These are phyloP conservation scores for Dolichotis patagonum DNA, from an alignment of 2,113 vertebrate species.

Conservation along the genomic window DNA sequence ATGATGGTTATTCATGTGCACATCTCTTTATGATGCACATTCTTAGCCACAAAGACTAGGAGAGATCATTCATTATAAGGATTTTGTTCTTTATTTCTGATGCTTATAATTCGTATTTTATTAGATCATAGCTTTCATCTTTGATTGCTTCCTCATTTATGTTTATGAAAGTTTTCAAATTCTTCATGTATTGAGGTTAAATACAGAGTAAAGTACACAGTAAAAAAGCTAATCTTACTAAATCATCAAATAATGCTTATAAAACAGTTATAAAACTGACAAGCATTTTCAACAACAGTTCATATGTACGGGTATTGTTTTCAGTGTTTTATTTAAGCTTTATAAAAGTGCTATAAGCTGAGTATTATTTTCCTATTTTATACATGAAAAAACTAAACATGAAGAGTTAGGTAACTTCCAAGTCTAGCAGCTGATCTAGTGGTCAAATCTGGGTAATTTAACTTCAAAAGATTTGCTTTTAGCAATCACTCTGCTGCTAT, in stretches of 20 bases:
- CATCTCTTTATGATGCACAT: neutral
- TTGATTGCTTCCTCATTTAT: neutral
- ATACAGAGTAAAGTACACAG: neutral
- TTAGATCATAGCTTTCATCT: neutral
- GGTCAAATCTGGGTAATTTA: neutral
- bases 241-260: neutral
- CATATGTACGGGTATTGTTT: neutral
- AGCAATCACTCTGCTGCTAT: neutral
- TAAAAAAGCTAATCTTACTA: neutral
- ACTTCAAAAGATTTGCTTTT: neutral
- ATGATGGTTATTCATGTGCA: neutral
- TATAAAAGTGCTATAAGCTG: neutral
- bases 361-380: neutral
- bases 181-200: neutral
- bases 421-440: neutral
- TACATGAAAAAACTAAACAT: neutral
- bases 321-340: slow-evolving; percentile 15
- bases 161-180: neutral
- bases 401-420: neutral
- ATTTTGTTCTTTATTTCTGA: slow-evolving; percentile 8
- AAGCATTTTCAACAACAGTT: neutral
- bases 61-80: neutral
- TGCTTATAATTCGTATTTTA: neutral
- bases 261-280: neutral
- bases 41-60: neutral